These are phyloP conservation scores for Ennomos erosarius DNA, from an alignment of 2,888 invertebrate species.

Conservation along the genomic window DNA sequence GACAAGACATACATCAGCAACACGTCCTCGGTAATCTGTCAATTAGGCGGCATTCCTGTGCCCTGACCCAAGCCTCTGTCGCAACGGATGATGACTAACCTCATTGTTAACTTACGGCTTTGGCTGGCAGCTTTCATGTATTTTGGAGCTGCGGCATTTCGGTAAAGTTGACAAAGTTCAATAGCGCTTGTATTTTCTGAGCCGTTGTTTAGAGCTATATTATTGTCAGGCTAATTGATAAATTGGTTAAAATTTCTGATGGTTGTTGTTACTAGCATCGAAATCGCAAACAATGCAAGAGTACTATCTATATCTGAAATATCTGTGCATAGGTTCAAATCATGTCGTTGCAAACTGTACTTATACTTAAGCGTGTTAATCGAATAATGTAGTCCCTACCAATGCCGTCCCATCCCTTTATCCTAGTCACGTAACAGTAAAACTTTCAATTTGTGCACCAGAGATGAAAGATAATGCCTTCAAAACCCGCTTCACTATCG, in stretches of 20 bases:
- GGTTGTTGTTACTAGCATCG: no score
- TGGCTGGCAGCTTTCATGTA: slow-evolving; percentile 15
- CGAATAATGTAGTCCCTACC: no score
- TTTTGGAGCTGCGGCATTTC: slow-evolving; percentile 7
- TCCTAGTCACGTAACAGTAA: slow-evolving; percentile 43
- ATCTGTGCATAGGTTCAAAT: no score
- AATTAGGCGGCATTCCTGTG: slow-evolving; percentile 78
- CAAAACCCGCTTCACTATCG: slow-evolving; percentile 47
- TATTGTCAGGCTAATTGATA: no score
- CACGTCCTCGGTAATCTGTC: slow-evolving; percentile 73
- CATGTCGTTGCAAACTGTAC: no score
- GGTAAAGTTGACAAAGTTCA: slow-evolving; percentile 20
- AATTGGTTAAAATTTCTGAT: no score
- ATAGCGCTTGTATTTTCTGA: not conserved
- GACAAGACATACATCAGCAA: slow-evolving; percentile 47
- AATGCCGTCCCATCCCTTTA: slow-evolving; percentile 12
- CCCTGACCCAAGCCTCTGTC: slow-evolving; percentile 66
- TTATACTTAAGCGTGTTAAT: no score
- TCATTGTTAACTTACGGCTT: slow-evolving; percentile 24
- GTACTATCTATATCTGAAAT: no score
- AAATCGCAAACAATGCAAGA: no score
- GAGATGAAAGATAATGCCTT: slow-evolving; percentile 44
- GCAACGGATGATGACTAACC: slow-evolving; percentile 46
- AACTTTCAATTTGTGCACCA: slow-evolving; percentile 47
- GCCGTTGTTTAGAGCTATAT: no score